These are phyloP conservation scores for Stratiomys singularior DNA, from an alignment of 2,888 invertebrate genomes.

Conservation along the genomic window DNA sequence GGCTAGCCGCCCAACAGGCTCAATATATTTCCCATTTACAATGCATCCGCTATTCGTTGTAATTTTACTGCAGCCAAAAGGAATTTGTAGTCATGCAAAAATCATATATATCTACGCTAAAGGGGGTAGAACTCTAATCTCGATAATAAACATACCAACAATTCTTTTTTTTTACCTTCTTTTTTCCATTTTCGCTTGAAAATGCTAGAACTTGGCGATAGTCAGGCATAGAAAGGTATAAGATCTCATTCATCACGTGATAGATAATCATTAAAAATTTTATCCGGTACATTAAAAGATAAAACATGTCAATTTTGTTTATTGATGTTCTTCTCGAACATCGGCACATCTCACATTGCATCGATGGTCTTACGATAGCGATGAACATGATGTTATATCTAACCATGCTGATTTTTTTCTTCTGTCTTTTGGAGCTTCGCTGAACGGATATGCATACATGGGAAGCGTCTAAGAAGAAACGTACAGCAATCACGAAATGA, in stretches of 20 bases:
- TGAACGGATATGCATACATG: background rate
- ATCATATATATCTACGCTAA: background rate
- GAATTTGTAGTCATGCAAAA: background rate
- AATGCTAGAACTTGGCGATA: too few species aligned
- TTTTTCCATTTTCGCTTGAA: too few species aligned
- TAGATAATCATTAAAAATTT: constrained; percentile 59
- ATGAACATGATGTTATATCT: background rate
- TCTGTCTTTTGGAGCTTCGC: background rate
- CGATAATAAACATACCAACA: background rate
- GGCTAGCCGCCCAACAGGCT: background rate
- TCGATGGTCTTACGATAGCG: background rate
- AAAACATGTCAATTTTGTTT: constrained; percentile 51
- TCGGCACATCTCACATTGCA: background rate
- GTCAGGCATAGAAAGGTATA: background rate
- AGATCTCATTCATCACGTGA: constrained; percentile 53
- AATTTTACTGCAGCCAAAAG: background rate
- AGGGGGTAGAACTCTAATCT: background rate
- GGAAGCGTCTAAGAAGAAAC: too few species aligned
- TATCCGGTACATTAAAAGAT: constrained; percentile 55
- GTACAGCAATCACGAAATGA: background rate
- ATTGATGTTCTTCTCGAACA: constrained; percentile 42
- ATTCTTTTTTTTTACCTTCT: too few species aligned
- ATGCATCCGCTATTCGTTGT: background rate
- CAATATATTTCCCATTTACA: background rate
- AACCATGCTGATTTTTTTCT: background rate